phyloP scores from a whole-genome alignment of 2,888 invertebrate species.

The Drosophila seclusa region DNA sequence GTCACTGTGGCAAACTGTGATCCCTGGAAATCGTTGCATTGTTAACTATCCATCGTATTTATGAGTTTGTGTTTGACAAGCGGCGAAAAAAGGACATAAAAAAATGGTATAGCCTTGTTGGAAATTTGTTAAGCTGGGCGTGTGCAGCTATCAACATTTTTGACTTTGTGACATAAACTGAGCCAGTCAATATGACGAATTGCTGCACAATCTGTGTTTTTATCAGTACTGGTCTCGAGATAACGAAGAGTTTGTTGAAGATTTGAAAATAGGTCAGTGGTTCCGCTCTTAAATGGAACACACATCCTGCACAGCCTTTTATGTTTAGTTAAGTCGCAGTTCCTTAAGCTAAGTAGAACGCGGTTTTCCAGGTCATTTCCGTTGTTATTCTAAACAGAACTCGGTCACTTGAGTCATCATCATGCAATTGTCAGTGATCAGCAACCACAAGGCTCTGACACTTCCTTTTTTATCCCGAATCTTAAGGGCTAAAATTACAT shows the following conservation, averaged over 20 bases:
- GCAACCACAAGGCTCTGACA: constrained; percentile 61
- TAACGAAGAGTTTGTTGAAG: neutral
- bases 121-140: constrained; percentile 26
- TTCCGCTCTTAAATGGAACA: constrained; percentile 59
- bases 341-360: constrained; percentile 28
- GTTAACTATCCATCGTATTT: constrained; percentile 52
- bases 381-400: constrained; percentile 39
- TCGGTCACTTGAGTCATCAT: constrained; percentile 47
- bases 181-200: constrained; percentile 13
- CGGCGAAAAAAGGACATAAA: constrained; percentile 36
- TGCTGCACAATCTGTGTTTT: constrained; percentile 3
- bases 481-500: constrained; percentile 70
- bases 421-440: constrained; percentile 12
- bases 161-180: neutral
- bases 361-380: constrained; percentile 69
- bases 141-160: constrained; percentile 30
- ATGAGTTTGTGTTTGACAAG: constrained; percentile 24
- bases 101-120: constrained; percentile 35
- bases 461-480: constrained; percentile 58
- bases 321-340: constrained; percentile 12
- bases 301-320: constrained; percentile 51
- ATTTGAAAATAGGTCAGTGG: constrained; percentile 51
- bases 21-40: constrained; percentile 55
- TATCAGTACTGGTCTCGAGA: constrained; percentile 2
- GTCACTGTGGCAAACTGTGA: constrained; percentile 58